Base-by-base conservation (phyloP, 1,140 invertebrate species). In the Drosophila ironensis region DNA sequence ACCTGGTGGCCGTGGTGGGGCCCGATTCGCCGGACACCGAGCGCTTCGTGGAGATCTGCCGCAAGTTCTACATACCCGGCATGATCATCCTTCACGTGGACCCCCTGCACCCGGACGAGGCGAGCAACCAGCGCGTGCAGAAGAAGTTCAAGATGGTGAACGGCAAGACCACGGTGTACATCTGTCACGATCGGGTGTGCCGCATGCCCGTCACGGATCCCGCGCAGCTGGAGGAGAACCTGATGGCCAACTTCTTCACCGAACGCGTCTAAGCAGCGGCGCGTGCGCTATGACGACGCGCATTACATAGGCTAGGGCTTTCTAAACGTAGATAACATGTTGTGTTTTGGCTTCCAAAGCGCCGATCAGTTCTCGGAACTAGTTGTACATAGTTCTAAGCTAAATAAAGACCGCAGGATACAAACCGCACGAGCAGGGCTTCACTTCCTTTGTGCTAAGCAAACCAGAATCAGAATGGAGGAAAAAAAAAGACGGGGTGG, bases 111-210 rank as follows among this genome's bases (percentile, higher is more conserved):
- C 78, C 88, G 12, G 54, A 73, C 4, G 70, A 88, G 0, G 47
- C 68, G 1, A 60, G 72, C 42, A 80, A 77, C 45, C 75, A 82
- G 45, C 80, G 82, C 1, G 40, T 88, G 12, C 75, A 87, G 12
- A 45, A 66, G 0, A 88, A 89, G 68, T 91, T 45, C 38, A 91
- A 46, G 90, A 93, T 70, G 91, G 90, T 88, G 59, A 92, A 91
- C 16, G 92, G 92, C 6, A 91, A 91, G 50, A 93, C 95, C 1
- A 94, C 94, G 0, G 96, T 94, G 6, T 97, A 96, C 87, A 95
- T 97, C 11, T 98, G 96, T 89, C 93, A 94, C 35, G 93, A 95
- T 75, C 94, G 93, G 66, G 92, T 93, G 6, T 98, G 96, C 80
- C 94, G 94, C 1, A 90, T 97, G 59, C 96, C 96, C 2, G 93